A percentile compares a stretch with the other conserved stretches of the same genome.
Conservation (phyloP, 2,113 vertebrate species). For the Xiphorhynchus elegans region DNA sequence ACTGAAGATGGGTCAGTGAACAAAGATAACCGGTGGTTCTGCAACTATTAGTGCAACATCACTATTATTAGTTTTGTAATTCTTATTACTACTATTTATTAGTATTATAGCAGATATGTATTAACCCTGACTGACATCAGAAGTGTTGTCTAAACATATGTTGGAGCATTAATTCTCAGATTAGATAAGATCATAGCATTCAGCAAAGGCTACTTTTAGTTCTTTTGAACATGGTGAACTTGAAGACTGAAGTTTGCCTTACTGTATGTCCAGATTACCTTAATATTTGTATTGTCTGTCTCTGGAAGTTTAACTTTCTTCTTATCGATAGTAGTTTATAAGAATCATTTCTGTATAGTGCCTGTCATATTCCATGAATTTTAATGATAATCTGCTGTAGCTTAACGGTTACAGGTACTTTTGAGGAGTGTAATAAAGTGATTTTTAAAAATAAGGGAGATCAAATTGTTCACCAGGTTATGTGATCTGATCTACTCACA, state of each 20-base stretch:
- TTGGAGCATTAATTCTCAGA: not conserved
- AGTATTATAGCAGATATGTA: not conserved
- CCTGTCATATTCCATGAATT: not conserved
- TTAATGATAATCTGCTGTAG: not conserved
- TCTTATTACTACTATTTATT: not conserved
- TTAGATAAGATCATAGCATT: not conserved
- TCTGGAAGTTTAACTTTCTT: not conserved
- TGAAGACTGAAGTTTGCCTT: not conserved
- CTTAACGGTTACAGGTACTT: not conserved
- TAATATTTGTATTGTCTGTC: not conserved
- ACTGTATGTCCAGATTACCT: not conserved
- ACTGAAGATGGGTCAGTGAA: not conserved
- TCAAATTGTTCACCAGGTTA: not conserved
- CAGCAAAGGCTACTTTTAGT: not conserved
- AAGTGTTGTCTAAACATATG: not conserved
- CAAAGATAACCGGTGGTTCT: not conserved
- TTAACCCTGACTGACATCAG: not conserved
- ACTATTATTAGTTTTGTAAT: not conserved
- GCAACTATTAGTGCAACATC: not conserved
- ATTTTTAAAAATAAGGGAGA: not conserved
- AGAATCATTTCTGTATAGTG: not conserved
- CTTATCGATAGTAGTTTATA: not conserved
- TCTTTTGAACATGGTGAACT: not conserved
- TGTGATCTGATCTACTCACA: not conserved
- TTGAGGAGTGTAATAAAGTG: not conserved